Evolutionary conservation across 2,113 vertebrate genomes (phyloP), one percentile per base, ranked within the genome.

Genomic region (Pluvialis apricaria): DNA sequence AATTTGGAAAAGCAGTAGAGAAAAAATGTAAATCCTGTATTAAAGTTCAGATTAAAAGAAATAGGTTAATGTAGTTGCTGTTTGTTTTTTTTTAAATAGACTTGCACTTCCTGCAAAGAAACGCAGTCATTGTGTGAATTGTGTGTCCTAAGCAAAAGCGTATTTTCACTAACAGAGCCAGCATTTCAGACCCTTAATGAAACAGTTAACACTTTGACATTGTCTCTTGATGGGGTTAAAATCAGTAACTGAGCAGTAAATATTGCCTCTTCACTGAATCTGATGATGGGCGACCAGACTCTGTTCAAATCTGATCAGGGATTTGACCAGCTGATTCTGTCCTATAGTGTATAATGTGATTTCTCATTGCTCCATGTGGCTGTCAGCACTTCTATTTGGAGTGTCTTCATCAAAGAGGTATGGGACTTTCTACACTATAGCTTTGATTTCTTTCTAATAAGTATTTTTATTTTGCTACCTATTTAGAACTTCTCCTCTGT

Each of bases 11-110:
- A 77, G 13, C 5, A 62, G 6, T 40, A 55, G 5, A 47, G 6
- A 81, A 86, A 61, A 77, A 2, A 51, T 64, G 22, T 31, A 85
- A 49, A 68, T 51, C 11, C 13, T 62, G 3, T 34, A 29, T 29
- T 60, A 28, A 71, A 75, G 0, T 69, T 81, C 22, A 69, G 8
- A 52, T 69, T 61, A 78, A 76, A 80, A 9, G 10, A 69, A 78
- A 88, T 24, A 57, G 0, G 26, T 70, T 78, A 26, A 22, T 72
- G 11, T 21, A 0, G 11, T 28, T 0, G 25, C 45, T 45, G 45
- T 19, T 49, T 49, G 11, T 12, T 76, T 52, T 45, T 8, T 79
- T 87, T 58, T 22, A 13, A 28, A 34, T 36, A 64, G 6, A 77
- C 13, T n/a, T 40, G 4, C 8, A 1, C 82, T 90, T 92, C 31